Conservation (phyloP, 2,113 vertebrate genomes). For the Muscicapa adusta region DNA sequence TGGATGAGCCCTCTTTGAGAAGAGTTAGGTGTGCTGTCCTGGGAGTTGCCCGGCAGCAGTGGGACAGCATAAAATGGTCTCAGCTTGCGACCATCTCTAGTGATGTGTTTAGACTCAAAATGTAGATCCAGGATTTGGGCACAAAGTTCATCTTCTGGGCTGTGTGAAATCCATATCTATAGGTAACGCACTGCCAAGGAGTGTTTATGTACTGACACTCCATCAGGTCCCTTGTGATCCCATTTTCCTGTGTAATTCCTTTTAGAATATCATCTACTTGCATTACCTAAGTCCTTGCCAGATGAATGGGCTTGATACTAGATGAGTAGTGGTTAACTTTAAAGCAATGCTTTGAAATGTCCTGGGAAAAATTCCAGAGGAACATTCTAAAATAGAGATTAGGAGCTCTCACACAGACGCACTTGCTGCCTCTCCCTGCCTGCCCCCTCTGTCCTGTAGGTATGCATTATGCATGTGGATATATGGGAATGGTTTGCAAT, state of each 20-base stretch:
- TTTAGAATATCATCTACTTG: constrained; percentile 6
- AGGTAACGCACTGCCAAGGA: constrained; percentile 33
- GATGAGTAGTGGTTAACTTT: constrained; percentile 36
- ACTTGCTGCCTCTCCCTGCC: neutral
- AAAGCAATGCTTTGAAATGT: constrained; percentile 46
- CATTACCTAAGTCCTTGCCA: constrained; percentile 16
- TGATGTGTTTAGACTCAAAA: neutral
- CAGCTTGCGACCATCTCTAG: neutral
- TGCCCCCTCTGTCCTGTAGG: neutral
- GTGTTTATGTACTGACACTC: constrained; percentile 55
- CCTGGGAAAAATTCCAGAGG: constrained; percentile 55
- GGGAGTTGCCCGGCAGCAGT: neutral
- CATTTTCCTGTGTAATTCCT: constrained; percentile 21
- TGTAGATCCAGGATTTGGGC: neutral
- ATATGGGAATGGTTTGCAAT: constrained; percentile 17
- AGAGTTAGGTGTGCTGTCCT: neutral
- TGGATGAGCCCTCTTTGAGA: neutral
- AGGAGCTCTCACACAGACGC: neutral
- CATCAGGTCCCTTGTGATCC: neutral
- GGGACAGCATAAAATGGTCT: neutral
- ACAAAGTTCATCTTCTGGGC: neutral
- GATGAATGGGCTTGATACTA: constrained; percentile 5
- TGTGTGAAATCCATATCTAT: neutral
- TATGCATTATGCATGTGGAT: neutral
- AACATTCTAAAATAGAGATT: constrained; percentile 46